phyloP scores from a whole-genome alignment of 2,113 vertebrate species.

The Phaethornis superciliosus region DNA sequence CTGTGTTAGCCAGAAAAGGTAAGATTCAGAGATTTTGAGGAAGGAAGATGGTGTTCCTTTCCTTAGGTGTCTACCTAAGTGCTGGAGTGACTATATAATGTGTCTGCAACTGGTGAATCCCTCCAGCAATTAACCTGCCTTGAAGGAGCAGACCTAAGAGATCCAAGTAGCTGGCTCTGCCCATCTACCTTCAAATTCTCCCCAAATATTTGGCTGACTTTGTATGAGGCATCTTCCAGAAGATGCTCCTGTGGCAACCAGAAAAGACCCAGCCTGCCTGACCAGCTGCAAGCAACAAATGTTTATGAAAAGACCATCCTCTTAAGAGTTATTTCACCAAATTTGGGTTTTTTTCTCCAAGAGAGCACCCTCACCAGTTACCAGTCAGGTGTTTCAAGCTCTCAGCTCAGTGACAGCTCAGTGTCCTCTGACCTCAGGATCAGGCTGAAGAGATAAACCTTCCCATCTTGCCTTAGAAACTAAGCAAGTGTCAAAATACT shows the following conservation, averaged over 20 bases:
- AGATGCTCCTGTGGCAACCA: background rate
- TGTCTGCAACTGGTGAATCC: background rate
- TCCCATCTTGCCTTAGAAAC: background rate
- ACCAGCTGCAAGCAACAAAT: background rate
- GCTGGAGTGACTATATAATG: background rate
- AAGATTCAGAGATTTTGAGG: conserved; percentile 45
- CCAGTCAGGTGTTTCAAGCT: background rate
- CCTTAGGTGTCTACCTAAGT: background rate
- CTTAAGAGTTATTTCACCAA: background rate
- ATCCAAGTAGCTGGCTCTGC: background rate
- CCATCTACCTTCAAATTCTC: background rate
- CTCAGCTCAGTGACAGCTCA: background rate
- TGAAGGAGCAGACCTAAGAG: background rate
- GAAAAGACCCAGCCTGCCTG: background rate
- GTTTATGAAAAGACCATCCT: background rate
- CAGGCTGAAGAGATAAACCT: background rate
- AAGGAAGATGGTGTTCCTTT: background rate
- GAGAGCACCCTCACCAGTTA: background rate
- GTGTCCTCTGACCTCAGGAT: background rate
- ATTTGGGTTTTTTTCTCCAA: background rate
- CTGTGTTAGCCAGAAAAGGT: conserved; percentile 50
- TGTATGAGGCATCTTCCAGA: accelerated
- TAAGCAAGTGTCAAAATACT: background rate
- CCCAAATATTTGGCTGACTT: background rate
- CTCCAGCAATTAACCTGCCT: background rate